These are phyloP conservation scores for Suillia variegata DNA, from an alignment of 2,888 invertebrate species.

Conservation along the genomic window DNA sequence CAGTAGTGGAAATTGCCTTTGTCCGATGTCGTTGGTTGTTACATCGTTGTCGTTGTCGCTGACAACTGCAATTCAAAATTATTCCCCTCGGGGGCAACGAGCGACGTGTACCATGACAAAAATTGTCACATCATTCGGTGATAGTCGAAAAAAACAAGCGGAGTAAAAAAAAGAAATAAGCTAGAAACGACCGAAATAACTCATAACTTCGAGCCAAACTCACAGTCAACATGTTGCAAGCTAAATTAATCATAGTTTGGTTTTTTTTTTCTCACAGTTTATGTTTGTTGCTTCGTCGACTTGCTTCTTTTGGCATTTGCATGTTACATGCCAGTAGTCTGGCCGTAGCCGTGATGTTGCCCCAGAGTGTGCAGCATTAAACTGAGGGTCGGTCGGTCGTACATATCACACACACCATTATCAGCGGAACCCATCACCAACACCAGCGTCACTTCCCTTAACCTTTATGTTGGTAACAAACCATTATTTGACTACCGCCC, in stretches of 20 bases:
- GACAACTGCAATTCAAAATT: slow-evolving; percentile 39
- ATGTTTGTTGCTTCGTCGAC: too few relatives aligned
- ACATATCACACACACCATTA: too few relatives aligned
- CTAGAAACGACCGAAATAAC: too few relatives aligned
- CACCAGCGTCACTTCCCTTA: neutral
- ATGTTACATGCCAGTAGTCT: slow-evolving; percentile 41
- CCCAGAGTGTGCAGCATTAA: slow-evolving; percentile 1
- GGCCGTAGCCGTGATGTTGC: too few relatives aligned
- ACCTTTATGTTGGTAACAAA: too few relatives aligned
- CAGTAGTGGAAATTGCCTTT: neutral
- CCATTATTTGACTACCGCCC: too few relatives aligned
- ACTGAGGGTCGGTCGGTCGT: too few relatives aligned
- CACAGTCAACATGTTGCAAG: slow-evolving; percentile 38
- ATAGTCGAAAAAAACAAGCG: neutral
- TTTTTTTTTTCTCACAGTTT: slow-evolving; percentile 28
- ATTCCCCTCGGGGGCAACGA: slow-evolving; percentile 42
- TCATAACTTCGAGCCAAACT: too few relatives aligned
- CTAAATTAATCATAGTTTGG: slow-evolving; percentile 50
- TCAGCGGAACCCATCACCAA: slow-evolving; percentile 45
- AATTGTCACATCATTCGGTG: neutral
- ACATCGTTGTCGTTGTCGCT: too few relatives aligned
- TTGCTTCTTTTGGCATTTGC: too few relatives aligned
- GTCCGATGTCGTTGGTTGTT: too few relatives aligned
- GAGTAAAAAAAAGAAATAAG: neutral
- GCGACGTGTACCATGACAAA: neutral